phyloP scores from a whole-genome alignment of 2,888 invertebrate genomes.

The Elysia crispata region DNA sequence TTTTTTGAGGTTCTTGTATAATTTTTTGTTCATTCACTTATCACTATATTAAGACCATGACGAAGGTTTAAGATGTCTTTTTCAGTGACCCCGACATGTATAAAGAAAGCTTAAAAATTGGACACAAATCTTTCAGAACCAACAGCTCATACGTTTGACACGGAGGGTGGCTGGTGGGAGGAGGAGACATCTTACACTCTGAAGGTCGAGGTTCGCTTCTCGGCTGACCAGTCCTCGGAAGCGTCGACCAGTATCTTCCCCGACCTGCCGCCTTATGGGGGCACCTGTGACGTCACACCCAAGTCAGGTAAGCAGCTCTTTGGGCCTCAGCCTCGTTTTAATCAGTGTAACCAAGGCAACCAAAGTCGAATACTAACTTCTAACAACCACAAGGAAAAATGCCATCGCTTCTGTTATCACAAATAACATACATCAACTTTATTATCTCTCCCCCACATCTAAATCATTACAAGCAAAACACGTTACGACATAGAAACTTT shows the following conservation, averaged over 20 bases:
- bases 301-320: conserved; percentile 10
- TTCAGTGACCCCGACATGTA: background rate
- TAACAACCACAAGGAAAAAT: too few relatives aligned
- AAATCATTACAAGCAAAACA: too few relatives aligned
- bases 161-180: conserved; percentile 31
- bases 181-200: conserved; percentile 18
- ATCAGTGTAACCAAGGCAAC: too few relatives aligned
- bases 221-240: background rate
- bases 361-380: too few relatives aligned
- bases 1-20: background rate
- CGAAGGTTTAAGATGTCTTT: too few relatives aligned
- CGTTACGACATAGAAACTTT: too few relatives aligned
- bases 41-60: background rate
- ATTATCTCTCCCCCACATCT: too few relatives aligned
- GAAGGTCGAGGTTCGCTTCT: conserved; percentile 14
- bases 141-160: conserved; percentile 6
- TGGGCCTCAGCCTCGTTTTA: too few relatives aligned
- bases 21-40: background rate
- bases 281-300: conserved; percentile 30
- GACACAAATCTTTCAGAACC: too few relatives aligned
- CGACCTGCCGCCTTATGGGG: conserved; percentile 26
- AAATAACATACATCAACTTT: too few relatives aligned
- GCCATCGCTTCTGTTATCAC: too few relatives aligned
- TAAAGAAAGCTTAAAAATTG: too few relatives aligned
- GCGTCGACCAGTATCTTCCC: conserved; percentile 1